Evolutionary conservation across 2,888 invertebrate species (phyloP), one percentile per base, ranked within the genome.

Genomic region (Dolomedes plantarius): DNA sequence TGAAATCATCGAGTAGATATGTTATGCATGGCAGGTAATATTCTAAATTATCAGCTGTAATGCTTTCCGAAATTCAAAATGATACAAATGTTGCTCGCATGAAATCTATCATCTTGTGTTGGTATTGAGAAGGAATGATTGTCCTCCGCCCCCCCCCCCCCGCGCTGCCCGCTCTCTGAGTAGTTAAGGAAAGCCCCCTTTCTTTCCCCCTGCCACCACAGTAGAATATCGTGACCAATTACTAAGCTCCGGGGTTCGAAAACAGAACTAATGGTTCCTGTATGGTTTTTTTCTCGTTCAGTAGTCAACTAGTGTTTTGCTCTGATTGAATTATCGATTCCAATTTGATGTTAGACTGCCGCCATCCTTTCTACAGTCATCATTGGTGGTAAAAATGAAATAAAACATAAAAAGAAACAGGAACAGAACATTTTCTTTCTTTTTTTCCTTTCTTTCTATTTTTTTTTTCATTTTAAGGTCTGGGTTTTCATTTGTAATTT

Each of bases 241-340:
- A 82, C 82, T 82, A 28, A 23, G 75, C 74, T 75, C 69, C 31
- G 39, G 46, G 71, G 82, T 23, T 46, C 6, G 19, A 72, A 68
- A 80, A 46, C n/a, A 39, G 31, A 80, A 74, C 67, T 80, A 73
- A 80, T 80, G 80, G 67, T 29, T 62, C 71, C 11, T 19, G 56
- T 56, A 56, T 5, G 2, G 3, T 56, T 56, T 56, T 56, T 56
- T 56, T 2, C 16, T 56, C 11, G 5, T 56, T 56, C 56, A 11
- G 23, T 56, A 56, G 56, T 56, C 56, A 56, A 56, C 1, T 56
- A 11, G 56, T 16, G 56, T 56, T 56, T 56, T 39, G 16, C 73
- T 82, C 69, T 82, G 82, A 82, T 82, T 82, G 82, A 82, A 82
- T 82, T 82, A 82, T 82, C 75, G 82, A 36, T 80, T 65, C 46